Percentiles rank a stretch among this genome's conserved stretches.
These are phyloP conservation scores for Caranx ignobilis DNA, from an alignment of 2,113 vertebrate genomes.

Conservation along the genomic window DNA sequence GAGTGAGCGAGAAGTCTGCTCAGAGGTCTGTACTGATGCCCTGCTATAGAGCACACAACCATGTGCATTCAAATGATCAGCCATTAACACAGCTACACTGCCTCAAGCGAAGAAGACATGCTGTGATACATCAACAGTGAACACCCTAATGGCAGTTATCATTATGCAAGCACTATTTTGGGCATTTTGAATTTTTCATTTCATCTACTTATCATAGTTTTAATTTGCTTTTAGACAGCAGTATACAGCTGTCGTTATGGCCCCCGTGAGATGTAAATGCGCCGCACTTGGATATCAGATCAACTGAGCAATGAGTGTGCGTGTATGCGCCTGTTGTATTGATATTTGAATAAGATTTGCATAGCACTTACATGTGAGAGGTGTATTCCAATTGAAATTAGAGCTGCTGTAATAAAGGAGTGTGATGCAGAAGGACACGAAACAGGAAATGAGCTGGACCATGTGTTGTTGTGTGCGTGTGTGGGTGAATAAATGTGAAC, in stretches of 20 bases:
- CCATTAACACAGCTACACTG: slow-evolving; percentile 39
- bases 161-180: background rate
- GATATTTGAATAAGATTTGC: slow-evolving; percentile 56
- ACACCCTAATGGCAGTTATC: slow-evolving; percentile 30
- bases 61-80: slow-evolving; percentile 73
- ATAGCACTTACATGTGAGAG: slow-evolving; percentile 22
- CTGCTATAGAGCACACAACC: slow-evolving; percentile 5
- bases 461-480: slow-evolving; percentile 10
- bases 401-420: slow-evolving; percentile 1
- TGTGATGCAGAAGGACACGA: slow-evolving; percentile 14
- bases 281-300: slow-evolving; percentile 27
- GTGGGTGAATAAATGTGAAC: slow-evolving; percentile 12
- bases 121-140: slow-evolving; percentile 25
- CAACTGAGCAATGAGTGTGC: background rate
- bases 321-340: slow-evolving; percentile 30
- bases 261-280: slow-evolving; percentile 20
- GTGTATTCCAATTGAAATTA: slow-evolving; percentile 34
- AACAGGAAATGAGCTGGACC: slow-evolving; percentile 39
- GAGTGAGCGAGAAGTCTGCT: slow-evolving; percentile 52
- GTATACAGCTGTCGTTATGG: slow-evolving; percentile 6
- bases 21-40: slow-evolving; percentile 51
- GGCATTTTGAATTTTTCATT: background rate
- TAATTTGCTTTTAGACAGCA: slow-evolving; percentile 29
- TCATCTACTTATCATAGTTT: background rate
- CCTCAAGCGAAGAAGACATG: slow-evolving; percentile 33